Conservation (phyloP, 2,113 vertebrate species). For the Cochlearius cochlearius region DNA sequence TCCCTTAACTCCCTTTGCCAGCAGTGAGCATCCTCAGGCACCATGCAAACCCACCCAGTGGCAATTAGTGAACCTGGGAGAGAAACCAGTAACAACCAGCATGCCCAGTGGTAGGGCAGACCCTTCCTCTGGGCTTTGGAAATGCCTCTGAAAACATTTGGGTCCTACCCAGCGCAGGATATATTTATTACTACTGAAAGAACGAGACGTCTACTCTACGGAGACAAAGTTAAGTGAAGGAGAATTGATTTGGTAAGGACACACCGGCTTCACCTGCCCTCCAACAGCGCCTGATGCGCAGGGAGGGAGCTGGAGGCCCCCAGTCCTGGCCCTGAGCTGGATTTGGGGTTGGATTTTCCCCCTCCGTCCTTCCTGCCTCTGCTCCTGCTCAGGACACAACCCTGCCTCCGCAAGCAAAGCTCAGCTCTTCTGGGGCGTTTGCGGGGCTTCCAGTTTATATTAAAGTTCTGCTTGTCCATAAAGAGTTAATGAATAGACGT, state of each 20-base stretch:
- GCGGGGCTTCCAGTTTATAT: accelerated
- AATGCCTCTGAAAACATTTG: neutral
- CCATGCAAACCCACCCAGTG: accelerated
- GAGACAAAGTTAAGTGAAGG: neutral
- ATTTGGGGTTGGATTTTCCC: no score
- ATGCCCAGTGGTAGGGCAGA: neutral
- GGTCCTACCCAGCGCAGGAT: neutral
- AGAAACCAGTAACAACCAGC: neutral
- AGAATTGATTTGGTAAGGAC: neutral
- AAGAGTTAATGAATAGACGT: neutral
- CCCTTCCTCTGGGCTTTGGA: neutral
- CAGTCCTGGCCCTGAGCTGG: neutral
- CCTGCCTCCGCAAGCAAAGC: neutral
- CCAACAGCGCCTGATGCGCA: accelerated
- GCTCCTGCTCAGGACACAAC: neutral
- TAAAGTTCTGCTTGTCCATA: accelerated
- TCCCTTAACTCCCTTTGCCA: neutral
- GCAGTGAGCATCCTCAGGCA: neutral
- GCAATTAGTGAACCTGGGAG: neutral
- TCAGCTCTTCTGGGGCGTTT: accelerated
- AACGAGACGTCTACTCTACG: accelerated
- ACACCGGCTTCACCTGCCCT: neutral
- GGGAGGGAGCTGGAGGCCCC: neutral
- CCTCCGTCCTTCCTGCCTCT: neutral
- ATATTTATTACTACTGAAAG: neutral